Conservation (phyloP, 2,797 vertebrate genomes). For the Perodicticus potto region DNA sequence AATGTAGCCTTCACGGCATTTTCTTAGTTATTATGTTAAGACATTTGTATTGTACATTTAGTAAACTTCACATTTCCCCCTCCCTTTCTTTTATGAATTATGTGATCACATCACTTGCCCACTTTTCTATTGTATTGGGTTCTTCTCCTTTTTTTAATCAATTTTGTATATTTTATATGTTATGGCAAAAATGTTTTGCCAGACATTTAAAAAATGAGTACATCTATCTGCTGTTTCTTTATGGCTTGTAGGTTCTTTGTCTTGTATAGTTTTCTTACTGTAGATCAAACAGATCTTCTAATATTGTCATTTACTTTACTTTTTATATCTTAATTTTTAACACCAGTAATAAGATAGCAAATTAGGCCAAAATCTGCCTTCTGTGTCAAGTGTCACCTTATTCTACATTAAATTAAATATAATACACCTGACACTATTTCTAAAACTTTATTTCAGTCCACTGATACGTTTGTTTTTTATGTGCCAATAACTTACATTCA, state of each 20-base stretch:
- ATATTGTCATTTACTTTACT: background rate
- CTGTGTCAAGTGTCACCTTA: background rate
- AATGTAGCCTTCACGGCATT: no score
- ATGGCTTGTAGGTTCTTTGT: background rate
- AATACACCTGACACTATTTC: background rate
- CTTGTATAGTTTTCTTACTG: background rate
- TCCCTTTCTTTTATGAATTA: background rate
- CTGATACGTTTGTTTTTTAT: background rate
- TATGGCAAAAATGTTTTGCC: background rate
- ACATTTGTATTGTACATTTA: no score
- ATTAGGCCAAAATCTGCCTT: background rate
- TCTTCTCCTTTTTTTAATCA: background rate
- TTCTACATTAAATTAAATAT: background rate
- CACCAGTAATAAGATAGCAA: background rate
- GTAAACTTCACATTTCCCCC: no score
- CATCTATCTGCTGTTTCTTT: background rate
- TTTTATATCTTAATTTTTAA: background rate
- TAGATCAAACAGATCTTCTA: background rate
- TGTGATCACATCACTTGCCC: background rate
- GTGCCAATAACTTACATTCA: background rate
- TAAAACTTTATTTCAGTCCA: background rate
- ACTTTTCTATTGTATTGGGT: background rate
- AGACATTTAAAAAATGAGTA: background rate
- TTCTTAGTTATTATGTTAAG: no score
- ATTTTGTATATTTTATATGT: background rate